These are phyloP conservation scores for Motacilla tschutschensis DNA, from an alignment of 2,113 vertebrate genomes.

Conservation along the genomic window DNA sequence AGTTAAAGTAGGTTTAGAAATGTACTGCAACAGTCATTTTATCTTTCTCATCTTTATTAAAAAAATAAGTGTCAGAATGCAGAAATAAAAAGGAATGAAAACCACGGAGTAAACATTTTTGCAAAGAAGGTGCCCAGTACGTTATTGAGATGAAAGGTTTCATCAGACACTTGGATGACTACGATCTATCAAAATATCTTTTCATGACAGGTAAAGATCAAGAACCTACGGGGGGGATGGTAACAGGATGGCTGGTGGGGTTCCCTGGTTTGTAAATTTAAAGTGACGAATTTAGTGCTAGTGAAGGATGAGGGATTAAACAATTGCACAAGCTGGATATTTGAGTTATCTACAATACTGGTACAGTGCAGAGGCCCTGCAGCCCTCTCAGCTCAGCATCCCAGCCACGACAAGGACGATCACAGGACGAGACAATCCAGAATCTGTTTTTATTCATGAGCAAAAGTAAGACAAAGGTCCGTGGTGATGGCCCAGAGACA, in stretches of 20 bases:
- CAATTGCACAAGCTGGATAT: slow-evolving; percentile 59
- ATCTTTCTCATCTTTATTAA: slow-evolving; percentile 85
- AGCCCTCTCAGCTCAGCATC: slow-evolving; percentile 44
- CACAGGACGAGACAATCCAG: neutral
- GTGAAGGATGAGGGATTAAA: slow-evolving; percentile 70
- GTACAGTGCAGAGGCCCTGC: slow-evolving; percentile 49
- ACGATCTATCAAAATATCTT: slow-evolving; percentile 72
- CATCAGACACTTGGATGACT: slow-evolving; percentile 70
- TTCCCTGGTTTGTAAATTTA: slow-evolving; percentile 83
- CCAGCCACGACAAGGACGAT: slow-evolving; percentile 17
- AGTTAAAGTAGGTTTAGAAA: slow-evolving; percentile 97
- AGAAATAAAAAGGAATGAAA: slow-evolving; percentile 77
- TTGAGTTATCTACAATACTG: slow-evolving; percentile 62
- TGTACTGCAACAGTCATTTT: slow-evolving; percentile 87
- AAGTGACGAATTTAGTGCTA: slow-evolving; percentile 80
- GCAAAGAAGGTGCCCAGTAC: slow-evolving; percentile 78
- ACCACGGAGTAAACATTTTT: slow-evolving; percentile 78
- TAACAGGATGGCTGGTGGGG: slow-evolving; percentile 68
- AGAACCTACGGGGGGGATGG: slow-evolving; percentile 53
- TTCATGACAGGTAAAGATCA: slow-evolving; percentile 57
- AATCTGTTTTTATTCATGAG: neutral
- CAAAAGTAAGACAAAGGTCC: slow-evolving; percentile 15
- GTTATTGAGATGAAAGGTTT: slow-evolving; percentile 67
- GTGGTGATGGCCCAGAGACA: neutral
- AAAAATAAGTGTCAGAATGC: slow-evolving; percentile 81